phyloP scores from a whole-genome alignment of 1,140 invertebrate genomes.

The Magallana gigas region DNA sequence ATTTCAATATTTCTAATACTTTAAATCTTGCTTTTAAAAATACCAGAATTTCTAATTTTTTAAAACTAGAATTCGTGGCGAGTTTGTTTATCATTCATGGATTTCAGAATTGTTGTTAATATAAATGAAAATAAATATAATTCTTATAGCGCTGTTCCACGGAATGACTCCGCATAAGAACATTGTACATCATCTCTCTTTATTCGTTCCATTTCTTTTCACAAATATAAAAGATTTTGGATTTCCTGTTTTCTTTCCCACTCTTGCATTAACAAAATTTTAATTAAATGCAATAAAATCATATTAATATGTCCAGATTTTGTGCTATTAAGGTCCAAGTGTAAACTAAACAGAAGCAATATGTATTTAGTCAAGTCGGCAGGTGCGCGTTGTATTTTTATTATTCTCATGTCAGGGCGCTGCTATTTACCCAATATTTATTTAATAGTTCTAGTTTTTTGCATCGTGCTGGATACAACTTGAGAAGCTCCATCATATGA shows the following conservation, averaged over 20 bases:
- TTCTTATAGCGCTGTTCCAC: not conserved
- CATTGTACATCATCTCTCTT: not conserved
- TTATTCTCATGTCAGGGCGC: not conserved
- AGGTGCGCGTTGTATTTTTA: not conserved
- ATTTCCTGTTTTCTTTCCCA: not conserved
- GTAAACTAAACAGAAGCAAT: not conserved
- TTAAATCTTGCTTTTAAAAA: too few relatives aligned
- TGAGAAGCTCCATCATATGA: not conserved
- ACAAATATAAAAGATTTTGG: conserved; percentile 33
- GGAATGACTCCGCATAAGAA: conserved; percentile 1
- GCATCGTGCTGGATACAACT: not conserved
- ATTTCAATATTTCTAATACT: too few relatives aligned
- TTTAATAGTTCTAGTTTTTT: not conserved
- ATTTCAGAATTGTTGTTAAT: too few relatives aligned
- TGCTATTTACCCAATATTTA: conserved; percentile 29
- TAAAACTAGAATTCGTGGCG: too few relatives aligned
- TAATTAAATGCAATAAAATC: conserved; percentile 35
- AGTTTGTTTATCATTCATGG: too few relatives aligned
- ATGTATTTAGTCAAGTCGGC: conserved; percentile 19
- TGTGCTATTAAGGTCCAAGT: not conserved
- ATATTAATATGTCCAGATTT: not conserved
- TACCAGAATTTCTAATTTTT: too few relatives aligned
- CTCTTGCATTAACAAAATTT: conserved; percentile 29
- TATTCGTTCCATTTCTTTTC: conserved; percentile 16
- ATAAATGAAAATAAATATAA: too few relatives aligned